Conservation (phyloP, 1,140 invertebrate species). For the Hycleus cichorii region DNA sequence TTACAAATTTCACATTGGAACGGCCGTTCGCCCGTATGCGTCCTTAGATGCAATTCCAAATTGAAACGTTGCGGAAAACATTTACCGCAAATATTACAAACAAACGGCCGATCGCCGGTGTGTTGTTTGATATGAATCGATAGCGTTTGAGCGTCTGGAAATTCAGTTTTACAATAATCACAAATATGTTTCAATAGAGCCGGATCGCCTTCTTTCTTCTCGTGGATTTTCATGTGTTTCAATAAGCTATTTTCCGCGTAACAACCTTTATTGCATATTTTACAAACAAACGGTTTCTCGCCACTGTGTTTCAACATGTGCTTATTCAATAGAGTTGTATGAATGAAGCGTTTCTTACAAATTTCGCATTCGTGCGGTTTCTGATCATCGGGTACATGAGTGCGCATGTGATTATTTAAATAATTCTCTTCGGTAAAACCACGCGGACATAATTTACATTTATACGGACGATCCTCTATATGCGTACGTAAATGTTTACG, state of each 20-base stretch:
- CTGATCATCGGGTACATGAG: constrained; percentile 53
- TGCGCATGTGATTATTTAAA: constrained; percentile 54
- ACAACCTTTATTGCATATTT: constrained; percentile 47
- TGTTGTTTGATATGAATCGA: constrained; percentile 47
- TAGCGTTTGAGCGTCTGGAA: constrained; percentile 42
- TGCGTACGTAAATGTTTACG: constrained; percentile 96
- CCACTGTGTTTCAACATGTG: constrained; percentile 57
- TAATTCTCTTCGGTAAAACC: constrained; percentile 45
- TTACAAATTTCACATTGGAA: constrained; percentile 42
- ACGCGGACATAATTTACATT: constrained; percentile 85
- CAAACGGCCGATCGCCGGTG: constrained; percentile 44
- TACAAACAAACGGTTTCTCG: constrained; percentile 58
- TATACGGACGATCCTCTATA: constrained; percentile 95
- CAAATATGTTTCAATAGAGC: constrained; percentile 40
- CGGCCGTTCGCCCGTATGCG: constrained; percentile 49
- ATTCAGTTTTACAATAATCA: constrained; percentile 42
- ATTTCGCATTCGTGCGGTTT: constrained; percentile 54
- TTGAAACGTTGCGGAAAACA: constrained; percentile 55
- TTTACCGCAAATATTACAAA: constrained; percentile 48
- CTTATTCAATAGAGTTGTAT: constrained; percentile 52
- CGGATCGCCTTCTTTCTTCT: constrained; percentile 39
- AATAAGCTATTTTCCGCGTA: constrained; percentile 46
- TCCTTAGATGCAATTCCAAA: constrained; percentile 59
- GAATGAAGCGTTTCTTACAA: constrained; percentile 55
- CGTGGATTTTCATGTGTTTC: constrained; percentile 42